Evolutionary conservation across 1,140 invertebrate genomes (phyloP).

Genomic region (Rhagoletis pomonella): DNA sequence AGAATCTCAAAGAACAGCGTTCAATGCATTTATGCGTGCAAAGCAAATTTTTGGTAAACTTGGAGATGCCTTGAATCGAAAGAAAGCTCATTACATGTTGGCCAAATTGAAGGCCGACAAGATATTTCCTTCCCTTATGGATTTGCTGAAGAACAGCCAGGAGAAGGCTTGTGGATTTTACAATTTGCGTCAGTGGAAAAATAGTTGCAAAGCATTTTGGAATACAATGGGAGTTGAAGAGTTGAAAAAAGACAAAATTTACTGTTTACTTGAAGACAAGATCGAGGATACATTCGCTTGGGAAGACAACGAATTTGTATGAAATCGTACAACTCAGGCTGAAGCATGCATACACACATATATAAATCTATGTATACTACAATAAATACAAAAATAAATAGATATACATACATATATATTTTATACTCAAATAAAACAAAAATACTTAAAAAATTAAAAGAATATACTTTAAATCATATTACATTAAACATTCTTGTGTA

Average conservation of each 20-base stretch:
- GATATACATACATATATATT: no score
- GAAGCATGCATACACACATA: no score
- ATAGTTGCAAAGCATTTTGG: slow-evolving; percentile 68
- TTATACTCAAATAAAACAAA: no score
- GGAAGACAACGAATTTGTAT: not conserved
- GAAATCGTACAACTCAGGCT: no score
- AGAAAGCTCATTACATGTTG: slow-evolving; percentile 65
- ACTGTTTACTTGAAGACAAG: slow-evolving; percentile 61
- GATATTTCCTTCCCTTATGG: slow-evolving; percentile 68
- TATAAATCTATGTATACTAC: no score
- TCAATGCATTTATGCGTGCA: slow-evolving; percentile 66
- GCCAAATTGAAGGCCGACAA: slow-evolving; percentile 68
- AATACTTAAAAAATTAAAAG: no score
- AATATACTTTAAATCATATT: no score
- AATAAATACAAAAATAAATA: no score
- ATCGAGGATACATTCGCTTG: slow-evolving; percentile 29
- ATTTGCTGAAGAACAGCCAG: slow-evolving; percentile 65
- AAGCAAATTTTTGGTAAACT: slow-evolving; percentile 69
- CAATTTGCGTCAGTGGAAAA: slow-evolving; percentile 69
- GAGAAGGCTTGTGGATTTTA: slow-evolving; percentile 65
- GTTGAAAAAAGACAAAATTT: slow-evolving; percentile 63
- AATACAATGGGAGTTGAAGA: slow-evolving; percentile 58
- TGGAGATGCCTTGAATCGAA: slow-evolving; percentile 63
- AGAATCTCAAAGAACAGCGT: slow-evolving; percentile 62
- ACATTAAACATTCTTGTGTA: no score